Evolutionary conservation across 37 sponge, comb jelly and placozoan genomes (phyloP), one percentile per base, ranked within the genome.

Genomic region (Beroe ovata): DNA sequence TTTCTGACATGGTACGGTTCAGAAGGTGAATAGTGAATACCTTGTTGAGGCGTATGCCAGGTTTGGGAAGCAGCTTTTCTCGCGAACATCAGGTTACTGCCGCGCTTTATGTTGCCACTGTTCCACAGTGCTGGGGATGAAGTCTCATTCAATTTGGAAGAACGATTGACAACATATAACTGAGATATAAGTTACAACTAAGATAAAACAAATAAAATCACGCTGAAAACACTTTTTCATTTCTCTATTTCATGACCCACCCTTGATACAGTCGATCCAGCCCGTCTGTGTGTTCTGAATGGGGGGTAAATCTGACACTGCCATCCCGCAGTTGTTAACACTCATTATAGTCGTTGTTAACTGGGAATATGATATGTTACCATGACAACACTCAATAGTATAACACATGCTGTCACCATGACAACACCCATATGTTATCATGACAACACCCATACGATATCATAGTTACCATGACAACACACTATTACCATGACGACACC

Each of bases 1-100:
- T n/a, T n/a, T n/a, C n/a, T n/a, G n/a, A n/a, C n/a, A n/a, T n/a
- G n/a, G n/a, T n/a, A n/a, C n/a, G n/a, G n/a, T n/a, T n/a, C n/a
- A n/a, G n/a, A n/a, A n/a, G n/a, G n/a, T n/a, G n/a, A n/a, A n/a
- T n/a, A n/a, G n/a, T n/a, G n/a, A n/a, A n/a, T n/a, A n/a, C n/a
- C n/a, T n/a, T n/a, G n/a, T n/a, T n/a, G 63, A 6, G 69, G 69
- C 18, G 69, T 66, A 37, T 66, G 69, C 69, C 69, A 66, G 33
- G 69, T 33, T 30, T 66, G 69, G 69, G 25, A 18, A 1, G 84
- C 54, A n/a, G 84, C 42, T 23, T 77, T 77, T 3, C 84, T 33
- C 22, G 54, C 54, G 21, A 77, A 77, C 84, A 77, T 77, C 42
- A 77, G 84, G 84, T 77, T 77, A 77, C 84, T 77, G 22, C 84